Evolutionary conservation across 2,113 vertebrate genomes (phyloP), one percentile per base, ranked within the genome.

Genomic region (Willisornis vidua): DNA sequence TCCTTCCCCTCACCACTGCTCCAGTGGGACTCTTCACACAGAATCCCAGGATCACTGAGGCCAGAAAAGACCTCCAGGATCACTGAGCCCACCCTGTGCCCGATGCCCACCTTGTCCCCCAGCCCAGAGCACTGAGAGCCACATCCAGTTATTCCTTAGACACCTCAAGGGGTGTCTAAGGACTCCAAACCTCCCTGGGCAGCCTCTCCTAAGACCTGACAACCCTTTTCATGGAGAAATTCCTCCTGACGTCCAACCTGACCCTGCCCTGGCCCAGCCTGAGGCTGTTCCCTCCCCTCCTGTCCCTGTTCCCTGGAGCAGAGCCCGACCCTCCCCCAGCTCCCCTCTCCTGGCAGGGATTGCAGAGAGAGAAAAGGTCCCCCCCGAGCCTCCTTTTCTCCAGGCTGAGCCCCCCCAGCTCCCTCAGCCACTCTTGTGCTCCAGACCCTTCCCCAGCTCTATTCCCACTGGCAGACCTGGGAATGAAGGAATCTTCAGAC

Each of bases 111-210:
- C 62, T 22, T 61, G n/a, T 39, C 46, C 9, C 37, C 67, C 26
- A 74, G 37, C 45, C 23, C 39, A 75, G 39, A 39, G 87, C 61
- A n/a, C 61, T 14, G 15, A 82, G 29, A 82, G 78, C n/a, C 54
- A 61, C 1, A 0, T n/a, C 46, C 54, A 59, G 26, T 9, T 52
- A 3, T 19, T 45, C 45, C 52, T 2, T 74, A 70, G 28, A 18
- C 61, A n/a, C n/a, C 54, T 82, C 54, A 46, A 61, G 54, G 16
- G 11, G 19, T 25, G 61, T n/a, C n/a, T n/a, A n/a, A 46, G 15
- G 4, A 61, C 54, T 22, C 70, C 61, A 59, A 20, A 35, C 39
- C 39, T 61, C 46, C 62, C 46, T 17, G 45, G 54, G 70, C 54
- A 82, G 77, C 54, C 62, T 39, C 54, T 61, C 31, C 61, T 25